Base-by-base conservation (phyloP, 2,888 invertebrate species). In the Nemotelus pantherinus region DNA sequence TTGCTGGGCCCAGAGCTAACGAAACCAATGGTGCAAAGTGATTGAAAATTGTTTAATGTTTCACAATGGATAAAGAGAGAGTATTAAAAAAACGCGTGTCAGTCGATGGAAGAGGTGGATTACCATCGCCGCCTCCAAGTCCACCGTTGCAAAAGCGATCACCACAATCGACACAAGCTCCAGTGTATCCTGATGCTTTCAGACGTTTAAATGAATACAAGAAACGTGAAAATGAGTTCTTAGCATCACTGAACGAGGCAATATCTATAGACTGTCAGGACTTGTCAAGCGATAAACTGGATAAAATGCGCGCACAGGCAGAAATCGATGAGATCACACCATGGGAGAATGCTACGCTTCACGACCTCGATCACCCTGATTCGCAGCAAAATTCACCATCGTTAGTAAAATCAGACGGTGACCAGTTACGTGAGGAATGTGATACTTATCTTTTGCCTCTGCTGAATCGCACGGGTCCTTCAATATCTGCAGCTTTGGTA, bases 401-500 rank as follows among this genome's bases (percentile, higher is more conserved):
- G n/a, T 58, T 41, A 3, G 41, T 7, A 39, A 47, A 48, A 5
- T 75, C 70, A 71, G 84, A 84, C 74, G 85, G 85, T 78, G 84
- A 84, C 39, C 81, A 83, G 0, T 82, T 84, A 72, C 83, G 83
- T 0, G 83, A 84, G 2, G 86, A 87, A 81, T 85, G 86, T 53
- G 83, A 83, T 41, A 84, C 84, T 55, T 83, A 80, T 72, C 84
- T 86, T 55, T 83, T 84, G 79, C 88, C 88, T 3, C 82, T 89
- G 3, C 90, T 90, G 10, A 87, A 86, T 78, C 88, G 91, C 5
- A 89, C 91, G 0, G 89, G 87, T 76, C 88, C 90, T 10, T 86
- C 89, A 2, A 91, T 92, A 65, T 85, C 88, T 2, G 89, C 88
- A 50, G 89, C 90, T 0, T 88, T 91, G 81, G 90, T 90, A 39